phyloP scores from a whole-genome alignment of 2,888 invertebrate genomes.

The Lydus trimaculatus region DNA sequence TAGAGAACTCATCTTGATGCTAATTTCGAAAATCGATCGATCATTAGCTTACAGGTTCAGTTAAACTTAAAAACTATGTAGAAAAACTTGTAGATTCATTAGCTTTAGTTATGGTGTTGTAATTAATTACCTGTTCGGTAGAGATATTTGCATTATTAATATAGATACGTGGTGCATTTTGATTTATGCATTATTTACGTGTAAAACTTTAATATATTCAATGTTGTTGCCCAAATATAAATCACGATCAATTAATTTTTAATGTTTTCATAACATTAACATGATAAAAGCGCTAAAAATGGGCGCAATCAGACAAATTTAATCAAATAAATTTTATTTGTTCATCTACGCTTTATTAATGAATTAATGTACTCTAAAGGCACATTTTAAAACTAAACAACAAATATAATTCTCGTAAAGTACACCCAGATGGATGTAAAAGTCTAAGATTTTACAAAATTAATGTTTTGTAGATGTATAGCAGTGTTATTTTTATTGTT shows the following conservation, averaged over 20 bases:
- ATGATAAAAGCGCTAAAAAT: neutral
- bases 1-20: neutral
- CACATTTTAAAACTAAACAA: neutral
- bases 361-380: neutral
- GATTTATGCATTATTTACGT: conserved; percentile 27
- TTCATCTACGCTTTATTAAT: neutral
- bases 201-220: conserved; percentile 9
- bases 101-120: neutral
- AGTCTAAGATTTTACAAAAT: neutral
- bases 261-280: neutral
- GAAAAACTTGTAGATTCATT: conserved; percentile 13
- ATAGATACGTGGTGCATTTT: conserved; percentile 4
- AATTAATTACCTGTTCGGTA: conserved; percentile 21
- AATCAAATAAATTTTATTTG: neutral
- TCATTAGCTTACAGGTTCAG: neutral
- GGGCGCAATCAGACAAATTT: neutral
- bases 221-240: neutral
- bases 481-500: neutral
- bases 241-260: neutral
- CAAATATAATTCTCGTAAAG: neutral
- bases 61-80: neutral
- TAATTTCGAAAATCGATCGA: conserved; percentile 12
- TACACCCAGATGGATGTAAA: neutral
- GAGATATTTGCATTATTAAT: conserved; percentile 14
- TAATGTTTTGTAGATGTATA: neutral